Base-by-base conservation (phyloP, 2,113 vertebrate species). In the Mustela nigripes region DNA sequence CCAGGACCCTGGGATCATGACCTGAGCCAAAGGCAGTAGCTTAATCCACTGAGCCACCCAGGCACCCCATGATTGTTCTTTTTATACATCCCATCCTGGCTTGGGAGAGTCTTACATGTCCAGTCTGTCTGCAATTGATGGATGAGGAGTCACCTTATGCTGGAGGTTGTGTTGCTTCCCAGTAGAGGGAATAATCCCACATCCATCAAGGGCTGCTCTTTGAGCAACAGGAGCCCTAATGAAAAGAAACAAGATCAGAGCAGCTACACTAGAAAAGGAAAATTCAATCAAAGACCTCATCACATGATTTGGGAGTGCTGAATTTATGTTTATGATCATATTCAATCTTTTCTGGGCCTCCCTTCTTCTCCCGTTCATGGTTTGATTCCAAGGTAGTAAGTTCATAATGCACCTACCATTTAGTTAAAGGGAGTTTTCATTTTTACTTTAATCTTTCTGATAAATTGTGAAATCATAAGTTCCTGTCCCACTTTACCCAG, bases 391-490 rank as follows among this genome's bases (percentile, higher is more conserved):
- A 4, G 82, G 63, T 18, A 82, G 48, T 80, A 53, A 78, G 60
- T 85, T 96, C 22, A 58, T 93, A 58, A 92, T 85, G 71, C 82
- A 89, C 18, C 19, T 39, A 62, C 60, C n/a, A 58, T 78, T 96
- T 93, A 12, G 14, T 83, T 79, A 79, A 87, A 87, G 92, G 58
- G 62, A 39, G 4, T 90, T 96, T 96, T 90, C 33, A 78, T 63
- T 96, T 92, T 96, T 91, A 94, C 48, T 53, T 95, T 76, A 82
- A 73, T 83, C 67, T 92, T 97, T 88, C 67, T 80, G 28, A 53
- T 67, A 62, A 76, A 65, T 60, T 74, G 53, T 71, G 79, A 92
- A 95, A 83, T 91, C 28, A 22, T 39, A 91, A 91, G 33, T 96
- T 96, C 33, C 92, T 93, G 45, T 88, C 48, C 78, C 33, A 79